These are phyloP conservation scores for Clanis bilineata DNA, from an alignment of 2,888 invertebrate species.

Conservation along the genomic window DNA sequence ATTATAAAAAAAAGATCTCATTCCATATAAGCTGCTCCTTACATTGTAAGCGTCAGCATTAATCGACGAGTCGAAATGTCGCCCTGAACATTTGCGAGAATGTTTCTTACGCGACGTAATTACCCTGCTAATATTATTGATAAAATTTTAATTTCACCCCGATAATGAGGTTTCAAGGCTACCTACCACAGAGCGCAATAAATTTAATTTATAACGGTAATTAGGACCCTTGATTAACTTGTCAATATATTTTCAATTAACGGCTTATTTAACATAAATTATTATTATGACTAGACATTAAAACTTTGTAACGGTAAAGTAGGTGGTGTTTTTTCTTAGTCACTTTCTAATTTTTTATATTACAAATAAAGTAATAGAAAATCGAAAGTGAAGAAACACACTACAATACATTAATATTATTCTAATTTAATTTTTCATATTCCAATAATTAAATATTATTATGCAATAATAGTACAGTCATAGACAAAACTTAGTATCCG, in stretches of 20 bases:
- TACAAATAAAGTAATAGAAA: not conserved
- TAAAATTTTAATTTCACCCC: slow-evolving; percentile 42
- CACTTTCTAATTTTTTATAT: too few species aligned
- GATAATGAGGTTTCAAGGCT: slow-evolving; percentile 31
- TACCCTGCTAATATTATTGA: slow-evolving; percentile 40
- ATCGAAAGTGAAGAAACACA: too few species aligned
- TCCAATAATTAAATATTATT: slow-evolving; percentile 15
- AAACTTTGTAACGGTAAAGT: too few species aligned
- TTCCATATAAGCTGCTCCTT: slow-evolving; percentile 52
- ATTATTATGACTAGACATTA: too few species aligned
- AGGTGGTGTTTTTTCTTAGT: too few species aligned
- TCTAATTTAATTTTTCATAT: not conserved
- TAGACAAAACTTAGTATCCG: slow-evolving; percentile 46
- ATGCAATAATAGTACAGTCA: slow-evolving; percentile 43
- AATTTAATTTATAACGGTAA: not conserved
- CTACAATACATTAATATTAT: not conserved
- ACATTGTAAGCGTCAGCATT: slow-evolving; percentile 55
- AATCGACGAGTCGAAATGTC: slow-evolving; percentile 49
- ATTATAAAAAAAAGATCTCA: slow-evolving; percentile 34
- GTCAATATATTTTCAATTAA: not conserved
- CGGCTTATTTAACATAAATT: not conserved
- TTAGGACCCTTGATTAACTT: not conserved
- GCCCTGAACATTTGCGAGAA: slow-evolving; percentile 40
- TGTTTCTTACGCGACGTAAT: slow-evolving; percentile 41
- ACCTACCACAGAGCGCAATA: slow-evolving; percentile 53